These are phyloP conservation scores for Panagrolaimus sp. DNA, from an alignment of 1,140 invertebrate species.

Conservation along the genomic window DNA sequence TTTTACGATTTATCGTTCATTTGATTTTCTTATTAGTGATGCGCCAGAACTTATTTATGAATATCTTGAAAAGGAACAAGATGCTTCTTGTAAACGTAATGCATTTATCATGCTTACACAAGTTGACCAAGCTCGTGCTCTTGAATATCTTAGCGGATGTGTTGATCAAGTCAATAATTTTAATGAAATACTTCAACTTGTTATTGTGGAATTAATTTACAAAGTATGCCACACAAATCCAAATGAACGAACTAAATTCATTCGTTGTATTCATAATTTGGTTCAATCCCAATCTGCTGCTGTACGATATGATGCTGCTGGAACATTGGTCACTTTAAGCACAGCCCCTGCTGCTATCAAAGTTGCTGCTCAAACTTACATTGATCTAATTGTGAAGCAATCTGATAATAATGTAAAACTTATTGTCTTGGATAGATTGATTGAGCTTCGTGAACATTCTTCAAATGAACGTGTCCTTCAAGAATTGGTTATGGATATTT, in stretches of 20 bases:
- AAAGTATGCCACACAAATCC: slow-evolving; percentile 97
- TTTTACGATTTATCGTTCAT: slow-evolving; percentile 84
- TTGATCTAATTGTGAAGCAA: slow-evolving; percentile 95
- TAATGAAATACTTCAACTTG: slow-evolving; percentile 92
- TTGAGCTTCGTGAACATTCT: slow-evolving; percentile 75
- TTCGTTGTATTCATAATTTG: slow-evolving; percentile 94
- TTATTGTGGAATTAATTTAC: slow-evolving; percentile 98
- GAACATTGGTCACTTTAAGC: slow-evolving; percentile 97
- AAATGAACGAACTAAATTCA: slow-evolving; percentile 88
- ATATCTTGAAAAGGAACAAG: slow-evolving; percentile 90
- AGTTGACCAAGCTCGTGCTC: slow-evolving; percentile 76
- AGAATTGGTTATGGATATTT: slow-evolving; percentile 95
- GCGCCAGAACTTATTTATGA: slow-evolving; percentile 90
- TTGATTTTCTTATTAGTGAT: slow-evolving; percentile 95
- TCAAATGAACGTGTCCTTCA: slow-evolving; percentile 82
- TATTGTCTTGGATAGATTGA: slow-evolving; percentile 88
- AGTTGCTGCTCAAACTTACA: slow-evolving; percentile 92
- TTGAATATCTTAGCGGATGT: slow-evolving; percentile 85
- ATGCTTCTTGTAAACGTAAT: slow-evolving; percentile 97
- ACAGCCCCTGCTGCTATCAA: slow-evolving; percentile 92
- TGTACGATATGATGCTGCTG: slow-evolving; percentile 95
- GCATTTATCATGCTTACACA: slow-evolving; percentile 98
- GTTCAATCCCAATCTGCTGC: slow-evolving; percentile 90
- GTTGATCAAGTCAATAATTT: slow-evolving; percentile 80
- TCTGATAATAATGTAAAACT: slow-evolving; percentile 99